Percentiles rank a stretch among this genome's conserved stretches.
Conservation (phyloP, 2,888 invertebrate genomes). For the Tenthredo mesomela region DNA sequence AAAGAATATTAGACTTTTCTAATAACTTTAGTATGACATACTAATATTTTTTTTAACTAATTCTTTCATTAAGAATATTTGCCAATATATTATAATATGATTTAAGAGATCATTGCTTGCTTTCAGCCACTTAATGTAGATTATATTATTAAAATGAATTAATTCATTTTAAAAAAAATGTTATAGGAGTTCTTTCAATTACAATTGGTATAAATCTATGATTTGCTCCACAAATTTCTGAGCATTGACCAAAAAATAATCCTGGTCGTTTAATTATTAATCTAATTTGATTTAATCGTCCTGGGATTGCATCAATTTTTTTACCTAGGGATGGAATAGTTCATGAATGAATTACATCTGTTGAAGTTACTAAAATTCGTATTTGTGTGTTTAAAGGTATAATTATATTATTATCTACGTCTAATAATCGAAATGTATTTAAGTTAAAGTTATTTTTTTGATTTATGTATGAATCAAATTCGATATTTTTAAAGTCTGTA, state of each 20-base stretch:
- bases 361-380: conserved; percentile 82
- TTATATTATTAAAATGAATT: conserved; percentile 66
- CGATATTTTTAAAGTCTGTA: conserved; percentile 81
- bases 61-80: conserved; percentile 83
- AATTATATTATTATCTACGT: conserved; percentile 83
- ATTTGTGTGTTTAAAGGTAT: conserved; percentile 83
- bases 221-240: conserved; percentile 90
- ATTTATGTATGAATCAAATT: conserved; percentile 84
- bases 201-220: conserved; percentile 90
- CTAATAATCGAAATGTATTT: conserved; percentile 81
- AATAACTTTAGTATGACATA: conserved; percentile 86
- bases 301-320: conserved; percentile 84
- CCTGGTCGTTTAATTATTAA: conserved; percentile 83
- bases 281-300: conserved; percentile 83
- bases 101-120: conserved; percentile 87
- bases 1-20: conserved; percentile 80
- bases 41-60: conserved; percentile 82
- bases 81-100: conserved; percentile 83
- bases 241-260: conserved; percentile 87
- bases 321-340: conserved; percentile 82
- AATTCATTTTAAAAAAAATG: conserved; percentile 82
- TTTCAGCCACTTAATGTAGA: conserved; percentile 84
- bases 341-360: conserved; percentile 86
- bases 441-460: conserved; percentile 75
- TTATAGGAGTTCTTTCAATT: conserved; percentile 81